Percentiles rank a stretch among this genome's conserved stretches.
phyloP scores from a whole-genome alignment of 2,797 vertebrate genomes.

The Chloroceryle amazona region DNA sequence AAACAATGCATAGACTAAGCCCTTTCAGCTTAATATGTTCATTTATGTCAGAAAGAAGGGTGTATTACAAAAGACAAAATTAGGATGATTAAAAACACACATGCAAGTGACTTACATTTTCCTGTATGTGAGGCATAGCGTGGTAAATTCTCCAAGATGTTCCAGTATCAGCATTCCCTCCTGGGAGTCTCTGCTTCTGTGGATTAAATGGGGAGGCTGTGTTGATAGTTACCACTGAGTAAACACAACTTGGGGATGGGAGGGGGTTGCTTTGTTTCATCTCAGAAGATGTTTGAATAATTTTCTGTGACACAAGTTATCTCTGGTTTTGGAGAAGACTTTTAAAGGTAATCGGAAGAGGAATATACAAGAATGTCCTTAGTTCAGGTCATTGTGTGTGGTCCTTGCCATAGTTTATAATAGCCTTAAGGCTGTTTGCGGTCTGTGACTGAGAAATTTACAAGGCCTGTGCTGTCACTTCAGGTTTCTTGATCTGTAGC shows the following conservation, averaged over 20 bases:
- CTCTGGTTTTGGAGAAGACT: neutral
- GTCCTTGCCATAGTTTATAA: neutral
- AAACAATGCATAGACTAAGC: neutral
- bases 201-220: neutral
- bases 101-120: neutral
- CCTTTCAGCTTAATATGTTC: neutral
- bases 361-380: neutral
- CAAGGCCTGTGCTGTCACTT: neutral
- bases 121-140: neutral
- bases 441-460: neutral
- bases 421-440: neutral
- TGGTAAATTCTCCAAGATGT: neutral
- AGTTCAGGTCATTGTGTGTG: neutral
- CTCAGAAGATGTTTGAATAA: neutral
- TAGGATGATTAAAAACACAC: neutral
- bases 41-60: neutral
- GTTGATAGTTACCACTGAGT: neutral
- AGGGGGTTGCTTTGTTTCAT: neutral
- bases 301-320: neutral
- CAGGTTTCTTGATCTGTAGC: neutral
- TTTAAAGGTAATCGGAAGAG: neutral
- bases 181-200: neutral
- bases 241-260: neutral
- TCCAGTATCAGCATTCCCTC: neutral
- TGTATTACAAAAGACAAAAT: neutral